These are phyloP conservation scores for Parotia lawesii DNA, from an alignment of 2,113 vertebrate genomes.

Conservation along the genomic window DNA sequence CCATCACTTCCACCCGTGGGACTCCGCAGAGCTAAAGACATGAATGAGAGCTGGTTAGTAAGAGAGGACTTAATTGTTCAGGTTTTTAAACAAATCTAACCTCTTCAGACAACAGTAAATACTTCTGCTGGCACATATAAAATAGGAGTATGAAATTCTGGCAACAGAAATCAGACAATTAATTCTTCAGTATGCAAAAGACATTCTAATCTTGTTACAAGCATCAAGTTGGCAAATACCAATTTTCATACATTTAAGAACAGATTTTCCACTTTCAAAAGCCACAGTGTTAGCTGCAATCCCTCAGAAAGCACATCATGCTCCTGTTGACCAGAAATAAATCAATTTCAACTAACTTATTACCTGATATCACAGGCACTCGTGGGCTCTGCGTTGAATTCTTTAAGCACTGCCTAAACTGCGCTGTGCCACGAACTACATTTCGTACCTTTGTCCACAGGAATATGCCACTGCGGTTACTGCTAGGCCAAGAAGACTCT, in stretches of 20 bases:
- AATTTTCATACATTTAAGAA: not conserved
- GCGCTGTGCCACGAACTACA: conserved; percentile 83
- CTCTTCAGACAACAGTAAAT: conserved; percentile 20
- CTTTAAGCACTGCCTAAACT: conserved; percentile 84
- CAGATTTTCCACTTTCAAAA: not conserved
- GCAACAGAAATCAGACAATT: not conserved
- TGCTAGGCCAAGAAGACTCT: conserved; percentile 93
- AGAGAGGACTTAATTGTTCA: not conserved
- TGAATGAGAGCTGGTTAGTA: conserved; percentile 63
- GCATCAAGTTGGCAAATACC: not conserved
- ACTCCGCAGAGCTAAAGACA: conserved; percentile 70
- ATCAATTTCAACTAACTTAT: not conserved
- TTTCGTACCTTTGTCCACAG: conserved; percentile 96
- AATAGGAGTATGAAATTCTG: not conserved
- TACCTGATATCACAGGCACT: conserved; percentile 77
- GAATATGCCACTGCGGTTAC: conserved; percentile 90
- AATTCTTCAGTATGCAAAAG: not conserved
- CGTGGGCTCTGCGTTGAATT: conserved; percentile 61
- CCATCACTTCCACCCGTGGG: conserved; percentile 75
- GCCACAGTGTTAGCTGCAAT: not conserved
- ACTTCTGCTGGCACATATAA: not conserved
- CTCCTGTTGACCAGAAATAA: conserved; percentile 8
- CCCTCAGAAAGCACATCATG: not conserved
- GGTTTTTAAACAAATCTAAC: conserved; percentile 28
- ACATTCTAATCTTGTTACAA: not conserved